Evolutionary conservation across 2,888 invertebrate species (phyloP).

Genomic region (Abscondita cerata): DNA sequence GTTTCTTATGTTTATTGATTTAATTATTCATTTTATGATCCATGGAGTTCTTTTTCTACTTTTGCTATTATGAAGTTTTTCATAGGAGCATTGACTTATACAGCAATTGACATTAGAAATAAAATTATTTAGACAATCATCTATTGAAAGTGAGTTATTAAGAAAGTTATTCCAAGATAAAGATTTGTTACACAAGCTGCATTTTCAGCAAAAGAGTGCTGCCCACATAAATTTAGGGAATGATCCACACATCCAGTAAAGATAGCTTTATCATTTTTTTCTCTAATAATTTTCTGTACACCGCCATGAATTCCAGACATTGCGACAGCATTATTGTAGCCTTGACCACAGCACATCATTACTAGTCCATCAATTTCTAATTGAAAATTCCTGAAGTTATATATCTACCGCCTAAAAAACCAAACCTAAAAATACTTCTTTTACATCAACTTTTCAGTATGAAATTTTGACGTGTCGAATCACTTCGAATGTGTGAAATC

Average conservation of each 20-base stretch:
- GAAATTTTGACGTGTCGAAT: not conserved
- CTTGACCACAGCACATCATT: conserved; percentile 1
- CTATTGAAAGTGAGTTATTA: too few relatives aligned
- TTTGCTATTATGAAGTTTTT: too few relatives aligned
- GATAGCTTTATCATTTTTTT: not conserved
- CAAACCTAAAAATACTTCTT: conserved; percentile 1
- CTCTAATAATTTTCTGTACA: conserved; percentile 4
- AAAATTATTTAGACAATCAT: too few relatives aligned
- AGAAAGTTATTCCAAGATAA: too few relatives aligned
- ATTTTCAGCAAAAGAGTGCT: not conserved
- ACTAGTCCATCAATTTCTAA: not conserved
- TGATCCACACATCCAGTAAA: not conserved
- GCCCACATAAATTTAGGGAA: conserved; percentile 5
- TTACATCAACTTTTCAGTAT: not conserved
- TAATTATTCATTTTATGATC: too few relatives aligned
- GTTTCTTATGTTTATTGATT: too few relatives aligned
- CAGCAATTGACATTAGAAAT: too few relatives aligned
- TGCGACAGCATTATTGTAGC: not conserved
- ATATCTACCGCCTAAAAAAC: not conserved
- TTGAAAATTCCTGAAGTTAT: not conserved
- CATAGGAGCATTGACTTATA: too few relatives aligned
- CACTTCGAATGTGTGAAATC: not conserved
- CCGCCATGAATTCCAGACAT: conserved; percentile 2
- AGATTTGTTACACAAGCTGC: too few relatives aligned
- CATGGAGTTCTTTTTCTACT: too few relatives aligned